phyloP scores from a whole-genome alignment of 2,113 vertebrate genomes.

The Tetraodon nigroviridis region DNA sequence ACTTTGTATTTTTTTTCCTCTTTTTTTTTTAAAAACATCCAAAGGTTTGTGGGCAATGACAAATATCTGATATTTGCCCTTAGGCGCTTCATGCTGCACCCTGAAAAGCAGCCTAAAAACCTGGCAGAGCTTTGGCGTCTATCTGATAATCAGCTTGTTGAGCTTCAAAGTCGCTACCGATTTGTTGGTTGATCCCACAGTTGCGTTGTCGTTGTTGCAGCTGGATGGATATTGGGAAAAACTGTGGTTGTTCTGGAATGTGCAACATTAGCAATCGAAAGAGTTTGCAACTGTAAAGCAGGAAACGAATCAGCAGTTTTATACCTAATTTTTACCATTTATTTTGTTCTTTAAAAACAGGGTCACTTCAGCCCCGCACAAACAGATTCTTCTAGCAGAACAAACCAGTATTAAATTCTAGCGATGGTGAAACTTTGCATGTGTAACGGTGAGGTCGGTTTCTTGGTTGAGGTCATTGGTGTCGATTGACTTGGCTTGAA shows the following conservation, averaged over 20 bases:
- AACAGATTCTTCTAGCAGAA: neutral
- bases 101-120: neutral
- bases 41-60: neutral
- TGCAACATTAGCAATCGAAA: neutral
- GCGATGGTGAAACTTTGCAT: no score
- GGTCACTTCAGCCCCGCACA: neutral
- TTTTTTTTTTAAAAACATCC: neutral
- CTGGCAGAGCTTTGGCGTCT: neutral
- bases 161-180: neutral
- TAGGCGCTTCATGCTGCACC: neutral
- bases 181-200: neutral
- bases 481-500: neutral
- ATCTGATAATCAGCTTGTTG: neutral
- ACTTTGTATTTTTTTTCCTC: neutral
- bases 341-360: neutral
- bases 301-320: neutral
- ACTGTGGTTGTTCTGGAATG: neutral
- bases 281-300: neutral
- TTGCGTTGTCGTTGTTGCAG: neutral
- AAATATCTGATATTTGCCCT: neutral
- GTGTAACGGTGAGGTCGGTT: neutral
- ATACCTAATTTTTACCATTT: neutral
- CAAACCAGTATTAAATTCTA: neutral
- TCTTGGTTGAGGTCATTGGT: neutral
- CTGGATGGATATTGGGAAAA: neutral